A percentile compares a stretch with the other conserved stretches of the same genome.
Evolutionary conservation across 2,113 vertebrate species (phyloP).

Genomic region (Ornithorhynchus anatinus): DNA sequence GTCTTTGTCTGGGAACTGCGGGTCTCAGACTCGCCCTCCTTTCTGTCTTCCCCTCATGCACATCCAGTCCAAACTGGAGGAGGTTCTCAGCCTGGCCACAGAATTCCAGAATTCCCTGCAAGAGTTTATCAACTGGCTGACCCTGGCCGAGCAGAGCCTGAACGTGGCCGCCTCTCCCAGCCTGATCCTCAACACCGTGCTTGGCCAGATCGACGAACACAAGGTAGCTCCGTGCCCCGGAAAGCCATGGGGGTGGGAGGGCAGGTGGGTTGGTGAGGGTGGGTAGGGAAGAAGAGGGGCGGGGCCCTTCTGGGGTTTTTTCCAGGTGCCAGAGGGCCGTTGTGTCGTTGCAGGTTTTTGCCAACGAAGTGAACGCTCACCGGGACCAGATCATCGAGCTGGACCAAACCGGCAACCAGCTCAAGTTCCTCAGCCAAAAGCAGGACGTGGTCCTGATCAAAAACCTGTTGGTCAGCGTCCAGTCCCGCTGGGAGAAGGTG

Average conservation of each 20-base stretch:
- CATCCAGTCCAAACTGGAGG: slow-evolving; percentile 90
- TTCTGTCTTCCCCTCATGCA: not conserved
- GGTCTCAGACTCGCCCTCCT: slow-evolving; percentile 13
- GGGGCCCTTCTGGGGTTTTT: rapidly evolving
- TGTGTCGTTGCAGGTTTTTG: slow-evolving; percentile 81
- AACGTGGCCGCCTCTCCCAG: slow-evolving; percentile 89
- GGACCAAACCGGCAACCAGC: slow-evolving; percentile 93
- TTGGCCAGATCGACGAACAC: slow-evolving; percentile 97
- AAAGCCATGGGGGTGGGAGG: not conserved
- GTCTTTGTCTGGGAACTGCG: slow-evolving; percentile 44
- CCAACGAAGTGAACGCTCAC: slow-evolving; percentile 96
- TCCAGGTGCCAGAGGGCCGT: rapidly evolving
- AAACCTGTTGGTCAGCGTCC: slow-evolving; percentile 95
- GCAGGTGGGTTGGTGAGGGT: rapidly evolving
- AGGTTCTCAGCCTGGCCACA: slow-evolving; percentile 87
- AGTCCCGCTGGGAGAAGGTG: slow-evolving; percentile 97
- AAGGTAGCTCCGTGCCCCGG: slow-evolving; percentile 77
- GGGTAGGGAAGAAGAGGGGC: rapidly evolving
- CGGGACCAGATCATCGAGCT: slow-evolving; percentile 93
- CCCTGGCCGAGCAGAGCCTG: slow-evolving; percentile 91
- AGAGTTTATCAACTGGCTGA: slow-evolving; percentile 99
- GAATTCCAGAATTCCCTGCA: slow-evolving; percentile 96
- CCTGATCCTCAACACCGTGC: slow-evolving; percentile 89
- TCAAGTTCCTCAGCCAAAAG: slow-evolving; percentile 96
- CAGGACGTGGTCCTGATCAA: slow-evolving; percentile 98